These are phyloP conservation scores for Tridacna gigas DNA, from an alignment of 2,888 invertebrate species.

Conservation along the genomic window DNA sequence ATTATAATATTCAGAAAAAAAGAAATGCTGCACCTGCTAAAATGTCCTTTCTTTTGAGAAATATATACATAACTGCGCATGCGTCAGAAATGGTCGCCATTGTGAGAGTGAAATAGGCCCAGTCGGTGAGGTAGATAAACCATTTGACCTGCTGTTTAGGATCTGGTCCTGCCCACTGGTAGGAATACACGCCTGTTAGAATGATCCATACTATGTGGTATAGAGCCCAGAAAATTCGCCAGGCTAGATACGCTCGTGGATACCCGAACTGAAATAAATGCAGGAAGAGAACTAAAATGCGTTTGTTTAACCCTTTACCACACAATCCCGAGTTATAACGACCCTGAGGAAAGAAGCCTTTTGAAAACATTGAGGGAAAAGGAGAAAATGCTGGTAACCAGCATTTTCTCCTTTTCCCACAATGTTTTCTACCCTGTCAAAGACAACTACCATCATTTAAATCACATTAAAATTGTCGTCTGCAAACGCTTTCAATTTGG, in stretches of 20 bases:
- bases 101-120: conserved; percentile 72
- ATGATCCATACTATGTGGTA: conserved; percentile 70
- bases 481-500: neutral
- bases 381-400: conserved; percentile 2
- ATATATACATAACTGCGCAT: conserved; percentile 55
- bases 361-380: neutral
- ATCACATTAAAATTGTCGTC: neutral
- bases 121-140: conserved; percentile 76
- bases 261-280: conserved; percentile 62
- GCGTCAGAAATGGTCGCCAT: conserved; percentile 69
- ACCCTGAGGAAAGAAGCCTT: neutral
- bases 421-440: neutral
- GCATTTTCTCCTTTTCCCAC: conserved; percentile 1
- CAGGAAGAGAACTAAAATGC: too few relatives aligned
- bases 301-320: neutral
- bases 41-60: conserved; percentile 59
- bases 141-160: conserved; percentile 68
- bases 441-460: neutral
- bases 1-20: neutral
- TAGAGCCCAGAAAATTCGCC: conserved; percentile 69
- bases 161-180: conserved; percentile 65
- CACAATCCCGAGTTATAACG: neutral
- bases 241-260: conserved; percentile 61
- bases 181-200: conserved; percentile 59
- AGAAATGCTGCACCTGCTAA: conserved; percentile 54